These are phyloP conservation scores for Autographa gamma DNA, from an alignment of 2,888 invertebrate genomes.

Conservation along the genomic window DNA sequence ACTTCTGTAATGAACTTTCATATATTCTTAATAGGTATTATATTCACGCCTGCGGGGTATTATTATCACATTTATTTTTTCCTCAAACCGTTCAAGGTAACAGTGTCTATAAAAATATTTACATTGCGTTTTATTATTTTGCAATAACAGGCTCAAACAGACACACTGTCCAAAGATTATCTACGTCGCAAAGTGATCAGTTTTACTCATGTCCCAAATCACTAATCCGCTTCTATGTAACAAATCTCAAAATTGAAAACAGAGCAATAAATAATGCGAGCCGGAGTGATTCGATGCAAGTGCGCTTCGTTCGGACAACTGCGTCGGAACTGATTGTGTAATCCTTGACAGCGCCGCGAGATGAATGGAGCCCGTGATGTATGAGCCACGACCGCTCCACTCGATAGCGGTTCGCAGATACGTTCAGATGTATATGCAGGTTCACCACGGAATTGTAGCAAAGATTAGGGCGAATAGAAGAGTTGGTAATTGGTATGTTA, in stretches of 20 bases:
- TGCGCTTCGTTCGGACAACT: neutral
- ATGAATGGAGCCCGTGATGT: constrained; percentile 4
- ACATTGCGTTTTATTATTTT: no score
- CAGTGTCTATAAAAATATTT: no score
- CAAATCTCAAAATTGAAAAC: constrained; percentile 4
- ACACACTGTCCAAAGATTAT: no score
- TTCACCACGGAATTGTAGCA: neutral
- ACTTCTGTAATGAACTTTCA: constrained; percentile 2
- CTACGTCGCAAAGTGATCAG: no score
- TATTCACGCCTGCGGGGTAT: neutral
- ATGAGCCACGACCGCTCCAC: neutral
- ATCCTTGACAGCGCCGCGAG: neutral
- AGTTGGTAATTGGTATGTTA: neutral
- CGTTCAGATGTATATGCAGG: neutral
- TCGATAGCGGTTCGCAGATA: neutral
- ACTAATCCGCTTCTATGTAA: neutral
- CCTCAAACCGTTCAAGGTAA: neutral
- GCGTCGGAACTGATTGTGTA: constrained; percentile 2
- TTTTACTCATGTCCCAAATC: no score
- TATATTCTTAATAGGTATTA: neutral
- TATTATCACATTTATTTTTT: neutral
- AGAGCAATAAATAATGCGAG: neutral
- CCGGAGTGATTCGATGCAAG: neutral
- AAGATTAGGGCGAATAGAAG: neutral
- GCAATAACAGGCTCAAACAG: no score